Conservation (phyloP, 2,113 vertebrate species). For the Pterocles gutturalis region DNA sequence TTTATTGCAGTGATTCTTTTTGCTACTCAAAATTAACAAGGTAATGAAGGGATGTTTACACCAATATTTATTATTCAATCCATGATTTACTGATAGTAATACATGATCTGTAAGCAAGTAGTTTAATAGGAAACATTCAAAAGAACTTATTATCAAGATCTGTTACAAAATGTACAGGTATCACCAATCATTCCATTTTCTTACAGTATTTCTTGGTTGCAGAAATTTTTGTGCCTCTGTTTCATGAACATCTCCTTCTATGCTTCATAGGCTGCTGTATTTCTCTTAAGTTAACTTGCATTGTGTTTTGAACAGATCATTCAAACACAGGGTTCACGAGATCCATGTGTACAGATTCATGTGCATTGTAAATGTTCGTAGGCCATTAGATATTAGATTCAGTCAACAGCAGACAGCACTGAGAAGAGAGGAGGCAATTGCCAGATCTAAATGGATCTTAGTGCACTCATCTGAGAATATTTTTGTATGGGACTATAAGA, state of each 20-base stretch:
- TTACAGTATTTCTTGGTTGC: background rate
- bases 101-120: background rate
- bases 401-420: background rate
- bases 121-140: background rate
- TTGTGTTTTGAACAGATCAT: background rate
- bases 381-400: background rate
- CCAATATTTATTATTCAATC: background rate
- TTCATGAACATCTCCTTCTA: no score
- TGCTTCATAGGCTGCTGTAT: background rate
- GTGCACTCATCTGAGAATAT: background rate
- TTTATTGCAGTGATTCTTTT: background rate
- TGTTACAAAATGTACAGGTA: background rate
- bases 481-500: background rate
- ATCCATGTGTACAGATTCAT: background rate
- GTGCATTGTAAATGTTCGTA: rapidly evolving
- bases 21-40: background rate
- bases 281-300: background rate
- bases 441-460: background rate
- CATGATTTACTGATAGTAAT: background rate
- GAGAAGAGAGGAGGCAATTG: background rate
- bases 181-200: background rate
- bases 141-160: background rate
- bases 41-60: background rate
- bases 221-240: background rate
- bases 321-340: background rate